Conservation (phyloP, 2,888 invertebrate genomes). For the Bembecia ichneumoniformis region DNA sequence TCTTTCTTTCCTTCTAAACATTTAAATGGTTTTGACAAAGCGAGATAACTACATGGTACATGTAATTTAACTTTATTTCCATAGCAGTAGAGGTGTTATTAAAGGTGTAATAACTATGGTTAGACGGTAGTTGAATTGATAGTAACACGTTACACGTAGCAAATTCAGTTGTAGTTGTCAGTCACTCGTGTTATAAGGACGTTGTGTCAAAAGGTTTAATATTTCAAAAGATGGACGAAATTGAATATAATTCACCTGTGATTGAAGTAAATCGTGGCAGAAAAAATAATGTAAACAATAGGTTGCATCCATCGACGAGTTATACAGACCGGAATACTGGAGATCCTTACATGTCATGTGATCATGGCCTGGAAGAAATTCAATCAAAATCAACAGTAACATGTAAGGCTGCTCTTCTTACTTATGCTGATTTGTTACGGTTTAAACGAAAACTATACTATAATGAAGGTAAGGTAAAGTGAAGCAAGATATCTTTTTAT, state of each 20-base stretch:
- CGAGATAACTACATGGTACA: too few relatives aligned
- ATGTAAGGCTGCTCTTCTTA: not conserved
- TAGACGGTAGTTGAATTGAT: too few relatives aligned
- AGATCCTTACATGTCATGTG: not conserved
- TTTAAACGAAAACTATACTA: not conserved
- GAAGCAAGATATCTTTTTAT: not conserved
- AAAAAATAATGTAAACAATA: not conserved
- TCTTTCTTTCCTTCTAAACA: too few relatives aligned
- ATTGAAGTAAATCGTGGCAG: not conserved
- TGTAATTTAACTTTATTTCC: too few relatives aligned
- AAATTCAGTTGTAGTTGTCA: too few relatives aligned
- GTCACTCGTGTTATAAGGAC: not conserved
- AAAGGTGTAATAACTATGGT: too few relatives aligned
- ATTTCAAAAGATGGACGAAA: not conserved
- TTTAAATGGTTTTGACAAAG: too few relatives aligned
- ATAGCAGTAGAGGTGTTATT: too few relatives aligned
- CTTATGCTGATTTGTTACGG: not conserved
- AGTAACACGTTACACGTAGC: too few relatives aligned
- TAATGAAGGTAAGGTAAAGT: not conserved
- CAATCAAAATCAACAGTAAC: not conserved
- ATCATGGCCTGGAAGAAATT: not conserved
- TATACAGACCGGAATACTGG: not conserved
- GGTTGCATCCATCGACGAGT: not conserved
- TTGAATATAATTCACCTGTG: not conserved
- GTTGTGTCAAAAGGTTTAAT: not conserved